Conservation (phyloP, 1,140 invertebrate species). For the Drosophila asahinai region DNA sequence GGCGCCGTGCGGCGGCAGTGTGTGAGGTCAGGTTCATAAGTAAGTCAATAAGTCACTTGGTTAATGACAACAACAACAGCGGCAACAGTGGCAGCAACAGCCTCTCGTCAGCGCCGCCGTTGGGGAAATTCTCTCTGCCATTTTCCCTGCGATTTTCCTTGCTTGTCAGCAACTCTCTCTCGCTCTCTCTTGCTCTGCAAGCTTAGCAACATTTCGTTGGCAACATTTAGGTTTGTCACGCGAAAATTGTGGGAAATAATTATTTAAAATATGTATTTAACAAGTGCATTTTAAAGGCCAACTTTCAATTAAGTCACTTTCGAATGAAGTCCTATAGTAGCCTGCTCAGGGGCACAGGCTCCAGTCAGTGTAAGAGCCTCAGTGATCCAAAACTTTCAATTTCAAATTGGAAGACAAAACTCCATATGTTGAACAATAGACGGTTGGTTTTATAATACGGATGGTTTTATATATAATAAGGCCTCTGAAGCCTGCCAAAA, state of each 20-base stretch:
- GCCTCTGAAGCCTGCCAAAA: too few relatives aligned
- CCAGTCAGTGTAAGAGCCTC: too few relatives aligned
- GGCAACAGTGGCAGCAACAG: conserved; percentile 20
- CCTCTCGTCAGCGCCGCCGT: conserved; percentile 14
- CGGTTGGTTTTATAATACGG: too few relatives aligned
- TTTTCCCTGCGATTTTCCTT: not conserved
- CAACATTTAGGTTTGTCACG: conserved; percentile 32
- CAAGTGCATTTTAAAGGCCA: too few relatives aligned
- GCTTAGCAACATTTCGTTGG: conserved; percentile 40
- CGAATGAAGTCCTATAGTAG: too few relatives aligned
- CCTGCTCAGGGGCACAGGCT: too few relatives aligned
- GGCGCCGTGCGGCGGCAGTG: conserved; percentile 36
- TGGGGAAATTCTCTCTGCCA: conserved; percentile 43
- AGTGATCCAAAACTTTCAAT: too few relatives aligned
- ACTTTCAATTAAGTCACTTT: too few relatives aligned
- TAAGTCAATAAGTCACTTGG: conserved; percentile 80
- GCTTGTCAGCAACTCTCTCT: conserved; percentile 34
- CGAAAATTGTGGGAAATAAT: too few relatives aligned
- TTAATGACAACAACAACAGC: conserved; percentile 68
- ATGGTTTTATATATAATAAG: too few relatives aligned
- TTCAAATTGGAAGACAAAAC: too few relatives aligned
- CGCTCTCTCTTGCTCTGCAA: conserved; percentile 5
- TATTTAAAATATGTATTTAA: not conserved
- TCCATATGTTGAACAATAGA: too few relatives aligned
- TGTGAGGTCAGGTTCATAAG: conserved; percentile 80